These are phyloP conservation scores for Poeciliopsis gracilis DNA, from an alignment of 2,797 vertebrate genomes.

Conservation along the genomic window DNA sequence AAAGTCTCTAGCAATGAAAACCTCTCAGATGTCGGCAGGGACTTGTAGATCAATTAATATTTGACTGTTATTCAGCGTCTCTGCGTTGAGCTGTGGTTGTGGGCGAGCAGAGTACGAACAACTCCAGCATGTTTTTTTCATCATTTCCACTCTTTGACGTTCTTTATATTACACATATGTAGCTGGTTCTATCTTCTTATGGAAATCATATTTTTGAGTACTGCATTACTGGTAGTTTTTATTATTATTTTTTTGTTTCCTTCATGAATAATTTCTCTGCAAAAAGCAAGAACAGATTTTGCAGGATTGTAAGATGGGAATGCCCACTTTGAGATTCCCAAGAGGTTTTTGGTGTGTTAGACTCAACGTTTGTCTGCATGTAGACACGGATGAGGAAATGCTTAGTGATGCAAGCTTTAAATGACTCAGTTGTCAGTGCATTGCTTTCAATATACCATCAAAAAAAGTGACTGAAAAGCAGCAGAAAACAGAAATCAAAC, in stretches of 20 bases:
- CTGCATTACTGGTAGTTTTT: not conserved
- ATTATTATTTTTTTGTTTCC: not conserved
- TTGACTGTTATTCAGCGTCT: constrained; percentile 13
- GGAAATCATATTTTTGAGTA: not conserved
- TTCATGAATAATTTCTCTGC: not conserved
- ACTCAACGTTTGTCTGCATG: not conserved
- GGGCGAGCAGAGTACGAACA: constrained; percentile 1
- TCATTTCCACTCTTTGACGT: not conserved
- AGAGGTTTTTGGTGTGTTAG: not conserved
- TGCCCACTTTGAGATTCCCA: not conserved
- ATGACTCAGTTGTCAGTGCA: not conserved
- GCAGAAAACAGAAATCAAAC: not conserved
- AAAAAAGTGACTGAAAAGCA: constrained; percentile 11
- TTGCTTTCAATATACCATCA: not conserved
- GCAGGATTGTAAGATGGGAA: not conserved
- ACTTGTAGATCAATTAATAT: constrained; percentile 18
- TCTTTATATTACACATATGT: not conserved
- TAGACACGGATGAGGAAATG: not conserved
- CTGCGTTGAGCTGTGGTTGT: not conserved
- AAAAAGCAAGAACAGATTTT: not conserved
- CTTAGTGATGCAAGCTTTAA: not conserved
- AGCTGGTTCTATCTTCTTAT: not conserved
- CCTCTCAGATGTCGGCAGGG: constrained; percentile 30
- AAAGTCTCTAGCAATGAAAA: constrained; percentile 23
- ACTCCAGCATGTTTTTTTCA: constrained; percentile 1